These are phyloP conservation scores for Toxotes lorentzi DNA, from an alignment of 2,797 vertebrate genomes.

Conservation along the genomic window DNA sequence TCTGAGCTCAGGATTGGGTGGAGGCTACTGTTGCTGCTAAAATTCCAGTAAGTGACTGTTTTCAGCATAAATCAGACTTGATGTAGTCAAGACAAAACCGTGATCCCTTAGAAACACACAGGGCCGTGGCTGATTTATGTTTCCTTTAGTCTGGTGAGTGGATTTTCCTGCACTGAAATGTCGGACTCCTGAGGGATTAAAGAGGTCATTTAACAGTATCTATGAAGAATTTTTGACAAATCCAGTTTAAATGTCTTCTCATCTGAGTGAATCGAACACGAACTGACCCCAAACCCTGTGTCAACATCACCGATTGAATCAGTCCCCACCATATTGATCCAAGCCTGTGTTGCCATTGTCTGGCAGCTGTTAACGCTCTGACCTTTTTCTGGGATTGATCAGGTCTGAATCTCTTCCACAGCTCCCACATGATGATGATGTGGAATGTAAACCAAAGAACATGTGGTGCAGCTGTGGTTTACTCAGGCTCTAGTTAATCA, in stretches of 20 bases:
- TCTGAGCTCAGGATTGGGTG: conserved; percentile 61
- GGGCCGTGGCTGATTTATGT: conserved; percentile 28
- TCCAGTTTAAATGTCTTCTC: background rate
- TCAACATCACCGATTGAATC: conserved; percentile 45
- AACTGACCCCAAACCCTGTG: conserved; percentile 7
- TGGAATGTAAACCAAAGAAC: conserved; percentile 33
- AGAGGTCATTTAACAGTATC: conserved; percentile 1
- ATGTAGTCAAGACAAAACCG: conserved; percentile 55
- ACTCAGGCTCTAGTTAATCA: background rate
- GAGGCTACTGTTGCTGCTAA: conserved; percentile 48
- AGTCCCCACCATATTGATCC: conserved; percentile 58
- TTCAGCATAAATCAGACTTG: conserved; percentile 44
- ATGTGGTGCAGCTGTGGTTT: background rate
- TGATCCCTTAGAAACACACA: conserved; percentile 36
- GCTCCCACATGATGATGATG: conserved; percentile 29
- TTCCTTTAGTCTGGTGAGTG: conserved; percentile 29
- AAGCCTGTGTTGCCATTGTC: conserved; percentile 42
- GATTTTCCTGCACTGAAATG: conserved; percentile 27
- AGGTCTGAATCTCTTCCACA: conserved; percentile 34
- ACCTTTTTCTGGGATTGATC: conserved; percentile 64
- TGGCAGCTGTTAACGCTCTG: conserved; percentile 48
- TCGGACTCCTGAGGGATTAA: background rate
- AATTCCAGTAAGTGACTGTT: conserved; percentile 55
- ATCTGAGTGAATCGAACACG: conserved; percentile 6
- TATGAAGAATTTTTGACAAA: background rate